phyloP scores from a whole-genome alignment of 2,797 vertebrate genomes.

The Enteromius paludinosus region DNA sequence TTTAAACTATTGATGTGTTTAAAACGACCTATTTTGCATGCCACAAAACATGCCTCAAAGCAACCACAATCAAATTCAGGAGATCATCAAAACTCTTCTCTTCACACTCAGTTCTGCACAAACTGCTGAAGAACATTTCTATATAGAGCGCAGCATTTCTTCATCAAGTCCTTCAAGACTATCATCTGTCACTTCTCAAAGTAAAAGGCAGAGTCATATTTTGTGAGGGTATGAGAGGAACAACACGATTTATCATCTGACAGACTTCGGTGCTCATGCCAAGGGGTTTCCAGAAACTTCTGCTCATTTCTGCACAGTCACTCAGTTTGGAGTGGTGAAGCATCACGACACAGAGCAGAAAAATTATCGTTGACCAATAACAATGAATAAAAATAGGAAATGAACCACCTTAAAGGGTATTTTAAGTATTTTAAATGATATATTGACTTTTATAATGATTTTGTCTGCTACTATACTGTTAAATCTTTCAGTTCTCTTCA shows the following conservation, averaged over 20 bases:
- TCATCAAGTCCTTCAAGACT: slow-evolving; percentile 25
- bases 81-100: background rate
- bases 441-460: background rate
- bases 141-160: slow-evolving; percentile 25
- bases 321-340: slow-evolving; percentile 15
- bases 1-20: background rate
- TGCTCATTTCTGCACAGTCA: slow-evolving; percentile 31
- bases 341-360: background rate
- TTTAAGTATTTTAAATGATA: background rate
- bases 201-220: slow-evolving; percentile 54
- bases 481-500: background rate
- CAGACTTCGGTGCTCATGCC: slow-evolving; percentile 36
- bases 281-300: slow-evolving; percentile 36
- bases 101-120: background rate
- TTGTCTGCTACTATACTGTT: background rate
- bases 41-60: background rate
- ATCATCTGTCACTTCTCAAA: slow-evolving; percentile 40
- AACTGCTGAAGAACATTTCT: slow-evolving; percentile 26
- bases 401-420: background rate
- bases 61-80: slow-evolving; percentile 7
- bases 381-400: background rate
- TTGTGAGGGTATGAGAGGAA: slow-evolving; percentile 30
- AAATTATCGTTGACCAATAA: background rate
- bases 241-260: slow-evolving; percentile 54
- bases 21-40: background rate